Percentiles rank a stretch among this genome's conserved stretches.
These are phyloP conservation scores for Crocallis elinguaria DNA, from an alignment of 2,888 invertebrate species.

Conservation along the genomic window DNA sequence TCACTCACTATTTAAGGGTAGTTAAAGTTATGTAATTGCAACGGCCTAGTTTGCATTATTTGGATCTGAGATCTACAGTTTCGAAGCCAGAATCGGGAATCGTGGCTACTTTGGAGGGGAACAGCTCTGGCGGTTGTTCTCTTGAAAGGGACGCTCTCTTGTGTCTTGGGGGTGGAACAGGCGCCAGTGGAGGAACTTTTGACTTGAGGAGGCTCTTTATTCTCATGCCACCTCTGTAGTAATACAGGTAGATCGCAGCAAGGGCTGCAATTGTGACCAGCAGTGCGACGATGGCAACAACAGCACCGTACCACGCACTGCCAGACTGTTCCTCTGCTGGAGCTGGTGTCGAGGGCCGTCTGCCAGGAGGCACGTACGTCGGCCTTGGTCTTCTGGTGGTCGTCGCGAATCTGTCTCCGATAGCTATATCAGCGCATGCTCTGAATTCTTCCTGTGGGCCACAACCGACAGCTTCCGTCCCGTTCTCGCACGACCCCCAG, in stretches of 20 bases:
- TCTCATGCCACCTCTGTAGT: constrained; percentile 89
- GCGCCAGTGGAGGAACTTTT: constrained; percentile 64
- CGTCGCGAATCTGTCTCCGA: constrained; percentile 83
- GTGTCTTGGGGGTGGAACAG: constrained; percentile 77
- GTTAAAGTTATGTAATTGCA: constrained; percentile 31
- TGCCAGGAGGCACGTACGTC: constrained; percentile 71
- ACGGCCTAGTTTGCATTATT: constrained; percentile 43
- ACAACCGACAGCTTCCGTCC: constrained; percentile 92
- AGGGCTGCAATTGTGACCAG: constrained; percentile 87
- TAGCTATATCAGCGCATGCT: constrained; percentile 92
- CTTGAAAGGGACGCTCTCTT: constrained; percentile 70
- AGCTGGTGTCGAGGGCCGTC: constrained; percentile 71
- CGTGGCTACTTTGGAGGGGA: constrained; percentile 62
- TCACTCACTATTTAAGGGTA: constrained; percentile 55
- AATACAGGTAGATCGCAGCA: constrained; percentile 89
- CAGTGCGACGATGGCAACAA: constrained; percentile 87
- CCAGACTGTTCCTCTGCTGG: constrained; percentile 73
- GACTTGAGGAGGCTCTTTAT: constrained; percentile 87
- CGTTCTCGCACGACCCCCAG: constrained; percentile 91
- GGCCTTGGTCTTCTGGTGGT: constrained; percentile 76
- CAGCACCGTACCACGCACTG: constrained; percentile 81
- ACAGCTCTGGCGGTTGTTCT: constrained; percentile 68
- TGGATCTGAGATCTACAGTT: constrained; percentile 74
- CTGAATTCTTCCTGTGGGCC: constrained; percentile 96
- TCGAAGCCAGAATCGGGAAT: constrained; percentile 78